Conservation (phyloP, 1,140 invertebrate species). For the Zelostemma sp. region DNA sequence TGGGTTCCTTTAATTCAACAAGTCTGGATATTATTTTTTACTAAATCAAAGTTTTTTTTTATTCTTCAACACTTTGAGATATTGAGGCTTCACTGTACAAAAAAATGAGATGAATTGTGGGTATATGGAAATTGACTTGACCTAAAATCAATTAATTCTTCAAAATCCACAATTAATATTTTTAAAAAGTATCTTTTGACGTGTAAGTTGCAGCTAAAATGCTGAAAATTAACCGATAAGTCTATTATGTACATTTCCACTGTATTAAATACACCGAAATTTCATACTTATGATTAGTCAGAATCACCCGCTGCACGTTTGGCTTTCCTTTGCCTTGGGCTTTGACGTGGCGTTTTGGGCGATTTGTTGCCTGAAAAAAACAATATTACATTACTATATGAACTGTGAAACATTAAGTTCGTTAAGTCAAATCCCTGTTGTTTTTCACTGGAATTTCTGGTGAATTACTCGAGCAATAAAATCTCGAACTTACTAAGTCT, state of each 20-base stretch:
- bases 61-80: no score
- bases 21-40: no score
- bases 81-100: no score
- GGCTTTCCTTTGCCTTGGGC: slow-evolving; percentile 79
- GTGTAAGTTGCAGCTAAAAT: background rate
- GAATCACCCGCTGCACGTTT: slow-evolving; percentile 75
- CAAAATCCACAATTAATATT: no score
- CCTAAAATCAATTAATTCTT: no score
- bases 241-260: slow-evolving; percentile 11
- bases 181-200: no score
- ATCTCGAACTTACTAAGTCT: slow-evolving; percentile 79
- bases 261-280: background rate
- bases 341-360: slow-evolving; percentile 73
- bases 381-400: slow-evolving; percentile 12
- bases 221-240: background rate
- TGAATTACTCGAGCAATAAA: no score
- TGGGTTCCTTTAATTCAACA: no score
- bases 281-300: slow-evolving; percentile 56
- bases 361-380: slow-evolving; percentile 63
- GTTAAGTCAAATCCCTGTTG: slow-evolving; percentile 3
- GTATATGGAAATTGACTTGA: no score
- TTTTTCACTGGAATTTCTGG: slow-evolving; percentile 16
- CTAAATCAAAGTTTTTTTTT: no score
- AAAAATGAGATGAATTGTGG: no score
- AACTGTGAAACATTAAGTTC: background rate